These are phyloP conservation scores for Drosophila hydei DNA, from an alignment of 1,140 invertebrate species.

Conservation along the genomic window DNA sequence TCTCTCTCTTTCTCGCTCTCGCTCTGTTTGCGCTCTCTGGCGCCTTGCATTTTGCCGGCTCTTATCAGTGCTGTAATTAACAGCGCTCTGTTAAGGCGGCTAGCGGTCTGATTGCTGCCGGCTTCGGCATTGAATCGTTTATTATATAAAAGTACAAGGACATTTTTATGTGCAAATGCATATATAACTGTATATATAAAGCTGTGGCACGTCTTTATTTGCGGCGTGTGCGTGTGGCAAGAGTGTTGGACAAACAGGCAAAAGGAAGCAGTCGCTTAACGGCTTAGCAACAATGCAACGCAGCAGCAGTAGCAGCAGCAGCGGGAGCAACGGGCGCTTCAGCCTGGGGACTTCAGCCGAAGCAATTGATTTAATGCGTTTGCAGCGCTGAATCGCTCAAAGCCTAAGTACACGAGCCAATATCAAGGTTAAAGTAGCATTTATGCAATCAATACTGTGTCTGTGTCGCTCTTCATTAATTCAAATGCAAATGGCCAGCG, in stretches of 20 bases:
- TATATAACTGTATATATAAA: conserved; percentile 17
- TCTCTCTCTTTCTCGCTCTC: too few species aligned
- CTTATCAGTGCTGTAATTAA: conserved; percentile 60
- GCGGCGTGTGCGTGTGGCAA: conserved; percentile 54
- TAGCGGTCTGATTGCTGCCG: conserved; percentile 10
- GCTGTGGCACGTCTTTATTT: conserved; percentile 20
- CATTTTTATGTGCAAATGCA: conserved; percentile 51
- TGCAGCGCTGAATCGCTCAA: not conserved
- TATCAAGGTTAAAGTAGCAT: conserved; percentile 7
- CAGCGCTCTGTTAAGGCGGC: conserved; percentile 49
- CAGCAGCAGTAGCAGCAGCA: not conserved
- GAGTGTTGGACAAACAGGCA: conserved; percentile 59
- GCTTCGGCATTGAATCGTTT: conserved; percentile 55
- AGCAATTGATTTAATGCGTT: conserved; percentile 44
- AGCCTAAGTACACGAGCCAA: not conserved
- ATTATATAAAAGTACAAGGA: conserved; percentile 79
- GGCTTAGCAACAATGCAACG: conserved; percentile 26
- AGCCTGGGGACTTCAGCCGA: not conserved
- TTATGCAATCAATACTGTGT: not conserved
- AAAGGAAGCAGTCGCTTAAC: conserved; percentile 23
- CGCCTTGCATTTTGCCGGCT: conserved; percentile 66
- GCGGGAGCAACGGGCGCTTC: too few species aligned
- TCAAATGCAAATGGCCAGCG: conserved; percentile 9
- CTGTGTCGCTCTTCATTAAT: conserved; percentile 4
- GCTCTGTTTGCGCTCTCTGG: conserved; percentile 3